Conservation (phyloP, 2,797 vertebrate genomes). For the Myiothlypis coronata region DNA sequence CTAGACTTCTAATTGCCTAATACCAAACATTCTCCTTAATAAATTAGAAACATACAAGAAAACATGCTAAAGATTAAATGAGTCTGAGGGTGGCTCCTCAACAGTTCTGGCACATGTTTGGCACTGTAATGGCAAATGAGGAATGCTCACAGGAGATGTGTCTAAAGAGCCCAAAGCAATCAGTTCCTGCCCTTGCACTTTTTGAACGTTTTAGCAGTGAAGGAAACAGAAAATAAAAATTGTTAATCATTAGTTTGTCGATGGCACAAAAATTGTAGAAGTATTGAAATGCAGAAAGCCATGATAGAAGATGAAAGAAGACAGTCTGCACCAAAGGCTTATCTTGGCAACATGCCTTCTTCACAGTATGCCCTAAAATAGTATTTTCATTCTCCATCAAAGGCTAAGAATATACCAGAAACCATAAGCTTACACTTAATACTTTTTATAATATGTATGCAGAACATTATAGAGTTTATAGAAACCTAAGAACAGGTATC, state of each 20-base stretch:
- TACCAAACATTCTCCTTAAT: constrained; percentile 18
- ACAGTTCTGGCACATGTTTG: background rate
- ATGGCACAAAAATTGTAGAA: background rate
- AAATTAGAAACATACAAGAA: constrained; percentile 28
- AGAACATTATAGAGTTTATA: constrained; percentile 7
- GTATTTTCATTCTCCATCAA: constrained; percentile 46
- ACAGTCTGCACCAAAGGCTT: constrained; percentile 53
- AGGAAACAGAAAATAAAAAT: constrained; percentile 1
- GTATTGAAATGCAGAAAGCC: background rate
- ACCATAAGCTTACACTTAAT: constrained; percentile 59
- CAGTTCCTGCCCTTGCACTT: background rate
- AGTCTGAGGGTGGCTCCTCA: background rate
- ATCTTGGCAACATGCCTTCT: constrained; percentile 56
- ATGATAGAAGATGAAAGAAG: constrained; percentile 35
- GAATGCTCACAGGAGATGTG: background rate
- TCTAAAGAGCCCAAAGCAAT: background rate
- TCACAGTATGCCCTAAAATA: constrained; percentile 55
- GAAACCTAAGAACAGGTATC: background rate
- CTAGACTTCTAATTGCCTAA: constrained; percentile 46
- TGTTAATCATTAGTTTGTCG: background rate
- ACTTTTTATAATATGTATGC: constrained; percentile 19
- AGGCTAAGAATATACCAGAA: constrained; percentile 65
- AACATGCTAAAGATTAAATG: constrained; percentile 4
- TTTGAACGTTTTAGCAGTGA: background rate
- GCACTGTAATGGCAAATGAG: background rate